A percentile compares a stretch with the other conserved stretches of the same genome.
These are phyloP conservation scores for Psix sp. DNA, from an alignment of 1,140 invertebrate genomes.

Conservation along the genomic window DNA sequence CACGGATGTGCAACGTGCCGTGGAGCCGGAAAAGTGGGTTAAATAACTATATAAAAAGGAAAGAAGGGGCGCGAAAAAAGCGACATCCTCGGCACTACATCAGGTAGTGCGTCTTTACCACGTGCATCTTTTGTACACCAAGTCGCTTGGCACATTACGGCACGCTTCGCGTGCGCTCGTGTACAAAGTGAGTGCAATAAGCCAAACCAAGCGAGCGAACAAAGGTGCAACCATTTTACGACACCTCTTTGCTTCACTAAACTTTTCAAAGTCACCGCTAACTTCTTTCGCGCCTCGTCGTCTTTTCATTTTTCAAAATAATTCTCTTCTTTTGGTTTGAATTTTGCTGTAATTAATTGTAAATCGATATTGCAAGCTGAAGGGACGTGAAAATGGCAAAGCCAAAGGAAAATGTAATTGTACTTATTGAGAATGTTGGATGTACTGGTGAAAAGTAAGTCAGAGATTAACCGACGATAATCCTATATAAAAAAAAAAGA, in stretches of 20 bases:
- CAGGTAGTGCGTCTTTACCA: conserved; percentile 26
- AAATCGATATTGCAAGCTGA: too few relatives aligned
- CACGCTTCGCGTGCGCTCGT: conserved; percentile 55
- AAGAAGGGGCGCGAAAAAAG: conserved; percentile 9
- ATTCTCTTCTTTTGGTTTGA: not conserved
- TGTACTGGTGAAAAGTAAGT: conserved; percentile 3
- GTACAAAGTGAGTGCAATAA: conserved; percentile 70
- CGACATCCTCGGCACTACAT: not conserved
- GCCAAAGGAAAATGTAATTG: too few relatives aligned
- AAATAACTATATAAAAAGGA: conserved; percentile 46
- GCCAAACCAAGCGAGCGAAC: conserved; percentile 54
- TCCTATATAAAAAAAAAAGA: conserved; percentile 36
- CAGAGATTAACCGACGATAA: conserved; percentile 20
- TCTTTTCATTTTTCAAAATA: conserved; percentile 6
- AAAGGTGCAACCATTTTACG: conserved; percentile 70
- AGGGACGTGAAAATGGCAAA: too few relatives aligned
- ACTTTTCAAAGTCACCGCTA: conserved; percentile 63
- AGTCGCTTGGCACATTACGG: conserved; percentile 55
- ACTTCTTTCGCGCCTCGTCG: conserved; percentile 33
- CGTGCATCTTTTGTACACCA: conserved; percentile 58
- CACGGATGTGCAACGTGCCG: conserved; percentile 58
- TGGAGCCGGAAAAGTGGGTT: conserved; percentile 61
- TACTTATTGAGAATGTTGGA: not conserved
- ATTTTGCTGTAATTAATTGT: too few relatives aligned
- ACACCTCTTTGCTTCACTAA: conserved; percentile 70